These are phyloP conservation scores for Enteromius trimaculatus DNA, from an alignment of 2,797 vertebrate species.

Conservation along the genomic window DNA sequence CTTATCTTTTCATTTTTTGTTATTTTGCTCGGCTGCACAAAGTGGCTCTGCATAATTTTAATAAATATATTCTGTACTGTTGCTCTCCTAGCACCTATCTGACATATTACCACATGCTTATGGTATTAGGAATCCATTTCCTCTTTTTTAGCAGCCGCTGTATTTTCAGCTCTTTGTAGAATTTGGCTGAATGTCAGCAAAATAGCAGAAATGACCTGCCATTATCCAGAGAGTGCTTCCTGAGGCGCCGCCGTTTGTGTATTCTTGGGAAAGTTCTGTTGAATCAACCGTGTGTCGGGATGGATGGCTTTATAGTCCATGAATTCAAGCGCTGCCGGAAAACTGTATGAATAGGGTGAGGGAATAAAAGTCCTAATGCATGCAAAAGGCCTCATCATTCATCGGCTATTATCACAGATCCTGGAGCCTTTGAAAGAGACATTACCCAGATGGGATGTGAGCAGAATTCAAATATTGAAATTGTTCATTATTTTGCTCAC, in stretches of 20 bases:
- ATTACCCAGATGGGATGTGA: slow-evolving; percentile 48
- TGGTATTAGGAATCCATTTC: slow-evolving; percentile 16
- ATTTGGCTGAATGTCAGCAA: slow-evolving; percentile 37
- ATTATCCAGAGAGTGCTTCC: slow-evolving; percentile 50
- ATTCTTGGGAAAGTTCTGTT: slow-evolving; percentile 32
- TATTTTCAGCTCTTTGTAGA: slow-evolving; percentile 41
- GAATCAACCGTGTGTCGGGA: slow-evolving; percentile 32
- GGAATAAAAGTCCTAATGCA: slow-evolving; percentile 47
- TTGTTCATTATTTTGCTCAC: slow-evolving; percentile 39
- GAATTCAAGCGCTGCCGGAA: not conserved
- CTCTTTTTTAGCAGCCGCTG: slow-evolving; percentile 31
- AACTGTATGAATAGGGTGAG: slow-evolving; percentile 5
- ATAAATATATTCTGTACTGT: slow-evolving; percentile 6
- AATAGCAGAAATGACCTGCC: slow-evolving; percentile 39
- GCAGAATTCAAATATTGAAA: slow-evolving; percentile 47
- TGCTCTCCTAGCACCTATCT: slow-evolving; percentile 9
- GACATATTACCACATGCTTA: slow-evolving; percentile 20
- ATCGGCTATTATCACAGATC: slow-evolving; percentile 37
- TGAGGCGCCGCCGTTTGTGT: slow-evolving; percentile 34
- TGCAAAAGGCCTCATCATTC: slow-evolving; percentile 48
- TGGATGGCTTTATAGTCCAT: slow-evolving; percentile 42
- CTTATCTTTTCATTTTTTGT: slow-evolving; percentile 27
- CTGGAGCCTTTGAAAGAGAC: slow-evolving; percentile 43
- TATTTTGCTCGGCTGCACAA: slow-evolving; percentile 15
- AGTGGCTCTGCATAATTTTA: not conserved